phyloP scores from a whole-genome alignment of 2,113 vertebrate species.

The Ammodytes dubius region DNA sequence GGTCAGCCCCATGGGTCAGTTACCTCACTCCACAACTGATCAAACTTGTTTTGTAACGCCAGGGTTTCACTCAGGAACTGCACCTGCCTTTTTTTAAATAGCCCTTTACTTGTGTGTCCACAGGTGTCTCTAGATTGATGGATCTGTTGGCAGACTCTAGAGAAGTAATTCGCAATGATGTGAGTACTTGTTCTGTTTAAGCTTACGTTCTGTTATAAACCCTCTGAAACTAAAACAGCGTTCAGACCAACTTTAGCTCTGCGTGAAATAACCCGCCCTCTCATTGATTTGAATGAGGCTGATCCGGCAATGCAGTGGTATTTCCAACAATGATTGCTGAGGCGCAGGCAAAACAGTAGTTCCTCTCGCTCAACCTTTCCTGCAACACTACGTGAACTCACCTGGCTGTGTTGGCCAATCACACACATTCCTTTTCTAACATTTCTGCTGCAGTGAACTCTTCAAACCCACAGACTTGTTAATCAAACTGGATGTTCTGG shows the following conservation, averaged over 20 bases:
- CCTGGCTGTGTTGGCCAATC: no score
- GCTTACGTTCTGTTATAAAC: neutral
- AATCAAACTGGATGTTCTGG: no score
- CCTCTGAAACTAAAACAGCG: neutral
- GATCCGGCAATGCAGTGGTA: neutral
- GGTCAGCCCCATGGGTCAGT: slow-evolving; percentile 97
- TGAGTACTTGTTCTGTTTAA: slow-evolving; percentile 78
- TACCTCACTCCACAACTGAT: neutral
- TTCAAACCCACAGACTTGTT: no score
- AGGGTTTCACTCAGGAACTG: neutral
- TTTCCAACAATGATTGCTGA: no score
- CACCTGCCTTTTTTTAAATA: neutral
- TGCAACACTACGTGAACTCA: no score
- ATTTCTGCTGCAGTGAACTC: no score
- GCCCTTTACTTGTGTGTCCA: slow-evolving; percentile 23
- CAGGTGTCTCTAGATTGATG: slow-evolving; percentile 98
- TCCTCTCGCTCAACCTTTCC: no score
- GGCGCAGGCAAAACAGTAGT: no score
- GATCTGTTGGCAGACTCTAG: slow-evolving; percentile 96
- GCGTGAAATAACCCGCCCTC: neutral
- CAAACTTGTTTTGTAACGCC: neutral
- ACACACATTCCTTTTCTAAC: no score
- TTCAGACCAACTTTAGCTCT: neutral
- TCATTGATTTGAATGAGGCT: neutral
- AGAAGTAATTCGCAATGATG: slow-evolving; percentile 98